Evolutionary conservation across 2,113 vertebrate species (phyloP).

Genomic region (Ammodytes marinus): DNA sequence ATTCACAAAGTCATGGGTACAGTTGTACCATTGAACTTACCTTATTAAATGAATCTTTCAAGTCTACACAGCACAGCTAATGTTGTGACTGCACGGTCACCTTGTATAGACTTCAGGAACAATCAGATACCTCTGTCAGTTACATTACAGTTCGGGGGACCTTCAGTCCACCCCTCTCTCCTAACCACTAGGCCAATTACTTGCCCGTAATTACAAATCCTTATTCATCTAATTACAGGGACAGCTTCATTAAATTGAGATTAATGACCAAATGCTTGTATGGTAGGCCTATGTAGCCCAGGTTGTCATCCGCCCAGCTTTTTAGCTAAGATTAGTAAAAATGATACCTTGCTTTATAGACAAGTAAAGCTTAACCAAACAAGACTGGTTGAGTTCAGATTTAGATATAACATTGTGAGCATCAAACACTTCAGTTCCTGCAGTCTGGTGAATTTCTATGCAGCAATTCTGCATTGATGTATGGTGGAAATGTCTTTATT

Average conservation of each 20-base stretch:
- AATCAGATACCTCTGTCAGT: slow-evolving; percentile 43
- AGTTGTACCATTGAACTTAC: neutral
- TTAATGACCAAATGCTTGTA: neutral
- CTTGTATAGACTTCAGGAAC: neutral
- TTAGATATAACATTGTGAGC: too few species aligned
- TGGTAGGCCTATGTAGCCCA: neutral
- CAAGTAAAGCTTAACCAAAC: neutral
- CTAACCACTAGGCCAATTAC: slow-evolving; percentile 10
- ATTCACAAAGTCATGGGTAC: neutral
- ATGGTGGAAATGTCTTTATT: too few species aligned
- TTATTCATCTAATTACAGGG: slow-evolving; percentile 13
- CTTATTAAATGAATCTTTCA: neutral
- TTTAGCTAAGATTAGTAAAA: neutral
- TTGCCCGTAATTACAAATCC: neutral
- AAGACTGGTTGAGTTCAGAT: neutral
- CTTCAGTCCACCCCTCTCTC: neutral
- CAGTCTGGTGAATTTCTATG: too few species aligned
- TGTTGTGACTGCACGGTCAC: neutral
- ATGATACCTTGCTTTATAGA: neutral
- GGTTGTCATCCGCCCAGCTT: neutral
- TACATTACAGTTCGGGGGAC: slow-evolving; percentile 5
- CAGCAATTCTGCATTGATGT: too few species aligned
- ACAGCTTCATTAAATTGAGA: slow-evolving; percentile 17
- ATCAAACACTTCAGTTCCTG: too few species aligned
- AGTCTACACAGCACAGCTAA: neutral